phyloP scores from a whole-genome alignment of 2,113 vertebrate species.

The Esox niger region DNA sequence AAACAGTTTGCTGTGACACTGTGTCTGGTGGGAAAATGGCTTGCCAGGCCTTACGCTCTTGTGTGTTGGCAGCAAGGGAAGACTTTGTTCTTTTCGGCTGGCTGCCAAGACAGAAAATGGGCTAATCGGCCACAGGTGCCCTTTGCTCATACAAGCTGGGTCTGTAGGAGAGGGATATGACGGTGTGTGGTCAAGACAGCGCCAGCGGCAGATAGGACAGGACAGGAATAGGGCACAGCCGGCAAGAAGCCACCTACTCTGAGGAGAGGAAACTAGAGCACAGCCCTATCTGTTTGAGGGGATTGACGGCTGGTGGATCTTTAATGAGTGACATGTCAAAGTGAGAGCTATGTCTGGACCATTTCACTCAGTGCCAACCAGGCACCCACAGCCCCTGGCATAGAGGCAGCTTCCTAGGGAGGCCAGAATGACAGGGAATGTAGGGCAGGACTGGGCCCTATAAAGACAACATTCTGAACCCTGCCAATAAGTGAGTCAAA shows the following conservation, averaged over 20 bases:
- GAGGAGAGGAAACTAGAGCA: not conserved
- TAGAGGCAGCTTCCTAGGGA: constrained; percentile 9
- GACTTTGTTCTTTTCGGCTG: constrained; percentile 50
- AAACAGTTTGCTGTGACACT: constrained; percentile 46
- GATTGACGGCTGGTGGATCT: constrained; percentile 34
- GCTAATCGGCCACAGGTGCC: constrained; percentile 47
- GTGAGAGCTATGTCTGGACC: constrained; percentile 15
- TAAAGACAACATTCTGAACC: constrained; percentile 23
- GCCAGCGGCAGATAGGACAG: constrained; percentile 16
- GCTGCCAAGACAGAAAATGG: constrained; percentile 54
- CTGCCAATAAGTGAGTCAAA: constrained; percentile 3
- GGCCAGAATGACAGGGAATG: constrained; percentile 15
- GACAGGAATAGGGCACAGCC: not conserved
- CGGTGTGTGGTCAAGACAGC: constrained; percentile 29
- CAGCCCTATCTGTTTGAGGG: constrained; percentile 23
- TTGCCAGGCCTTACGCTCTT: constrained; percentile 45
- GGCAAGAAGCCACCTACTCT: not conserved
- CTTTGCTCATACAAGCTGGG: constrained; percentile 25
- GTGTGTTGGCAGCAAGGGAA: constrained; percentile 41
- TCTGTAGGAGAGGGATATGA: constrained; percentile 35
- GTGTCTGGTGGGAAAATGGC: constrained; percentile 30
- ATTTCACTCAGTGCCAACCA: constrained; percentile 23
- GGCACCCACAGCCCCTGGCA: constrained; percentile 8
- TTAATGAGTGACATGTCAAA: constrained; percentile 31
- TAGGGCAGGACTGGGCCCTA: constrained; percentile 1